Base-by-base conservation (phyloP, 2,888 invertebrate genomes). In the Ormia ochracea region DNA sequence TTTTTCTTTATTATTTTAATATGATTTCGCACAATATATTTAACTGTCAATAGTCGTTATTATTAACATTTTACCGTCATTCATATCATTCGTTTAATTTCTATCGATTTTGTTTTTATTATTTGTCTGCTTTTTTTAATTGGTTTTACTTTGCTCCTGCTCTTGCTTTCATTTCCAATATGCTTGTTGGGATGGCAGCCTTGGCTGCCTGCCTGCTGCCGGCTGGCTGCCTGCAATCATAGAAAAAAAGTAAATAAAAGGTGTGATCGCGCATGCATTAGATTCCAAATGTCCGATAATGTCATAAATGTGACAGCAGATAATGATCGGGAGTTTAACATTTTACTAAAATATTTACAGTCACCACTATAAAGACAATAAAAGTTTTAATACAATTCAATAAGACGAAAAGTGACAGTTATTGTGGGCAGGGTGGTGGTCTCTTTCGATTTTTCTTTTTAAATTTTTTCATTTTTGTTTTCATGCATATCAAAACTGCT, bases 231-330 rank as follows among this genome's bases (percentile, higher is more conserved):
- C 33, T 50, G 10, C 9, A 2, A 12, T 6, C 7, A 26, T 26
- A 54, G 14, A 38, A 38, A 14, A 69, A 68, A 50, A 6, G 3
- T 9, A 31, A 31, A 54, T 58, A 50, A 65, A 73, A 72, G 70
- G 72, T 77, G 77, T 65, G 72, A 77, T 77, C 65, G 72, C 50
- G 50, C 65, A 70, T 86, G 82, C 82, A 81, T 84, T 82, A 82
- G 84, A 85, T 86, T 85, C 83, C 82, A 83, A 85, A 82, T 82
- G 82, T 74, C 52, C 82, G 86, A 87, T 86, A 86, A 83, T 84
- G 86, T 87, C 86, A 86, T 86, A 86, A 87, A 86, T 85, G 85
- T 86, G 86, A 86, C 86, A 86, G 78, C 83, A 83, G 87, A 86
- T 87, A 87, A 85, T 83, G 83, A 86, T 86, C 87, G 82, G 69